Base-by-base conservation (phyloP, 1,140 invertebrate genomes). In the Rhyzopertha dominica region DNA sequence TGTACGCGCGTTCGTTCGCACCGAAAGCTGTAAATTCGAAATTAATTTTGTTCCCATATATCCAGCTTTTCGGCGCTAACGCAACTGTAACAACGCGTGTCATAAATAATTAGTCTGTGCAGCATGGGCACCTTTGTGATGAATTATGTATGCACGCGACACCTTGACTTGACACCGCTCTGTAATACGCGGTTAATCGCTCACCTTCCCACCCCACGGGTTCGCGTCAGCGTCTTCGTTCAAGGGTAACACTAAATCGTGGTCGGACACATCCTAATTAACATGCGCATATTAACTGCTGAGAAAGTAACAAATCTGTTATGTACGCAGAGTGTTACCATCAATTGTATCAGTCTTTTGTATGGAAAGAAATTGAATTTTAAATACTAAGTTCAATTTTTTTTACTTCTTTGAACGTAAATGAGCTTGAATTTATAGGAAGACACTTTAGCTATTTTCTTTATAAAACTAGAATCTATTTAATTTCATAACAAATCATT, bases 101-200 rank as follows among this genome's bases (percentile, higher is more conserved):
- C 24, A 46, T 54, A 45, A 54, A 54, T 54, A 54, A 54, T 54
- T 54, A 54, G 51, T 39, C 41, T 46, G 47, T 43, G 40, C 45
- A 44, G 43, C 48, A n/a, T n/a, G n/a, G n/a, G n/a, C 40, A 42
- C 39, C 48, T 47, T 49, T 43, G 37, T 55, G 48, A 55, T 55
- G 43, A 55, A 55, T 55, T 55, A 55, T 55, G 49, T 55, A 52
- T 55, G 53, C 41, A 47, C 51, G 46, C 53, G 53, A 55, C 53
- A 55, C 53, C 53, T 55, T 55, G 53, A 55, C 53, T 55, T 55
- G 53, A 55, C 53, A 51, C 45, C 31, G 32, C 38, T 51, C 43
- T n/a, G 42, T 51, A 51, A 42, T 51, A 38, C 49, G 49, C 49
- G 49, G 53, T 55, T 55, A 52, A 55, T 55, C 46, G 49, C 39